Base-by-base conservation (phyloP, 37 sponge, comb jelly and placozoan species). In the Chondrosia reniformis region DNA sequence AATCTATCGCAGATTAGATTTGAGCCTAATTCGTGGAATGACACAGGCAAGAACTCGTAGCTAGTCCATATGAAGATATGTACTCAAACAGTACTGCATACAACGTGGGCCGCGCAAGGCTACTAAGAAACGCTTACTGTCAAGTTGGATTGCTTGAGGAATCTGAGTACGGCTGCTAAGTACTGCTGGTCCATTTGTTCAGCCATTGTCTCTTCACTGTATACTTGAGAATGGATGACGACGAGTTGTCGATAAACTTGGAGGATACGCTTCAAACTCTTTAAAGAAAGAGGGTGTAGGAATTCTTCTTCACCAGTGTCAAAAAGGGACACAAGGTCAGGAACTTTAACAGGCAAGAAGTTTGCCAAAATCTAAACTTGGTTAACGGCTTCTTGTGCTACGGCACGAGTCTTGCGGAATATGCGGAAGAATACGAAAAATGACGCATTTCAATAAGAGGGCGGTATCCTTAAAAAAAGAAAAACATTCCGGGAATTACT, bases 91-190 rank as follows among this genome's bases (percentile, higher is more conserved):
- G n/a, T n/a, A n/a, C n/a, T n/a, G n/a, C n/a, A n/a, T n/a, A n/a
- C n/a, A n/a, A n/a, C n/a, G n/a, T n/a, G n/a, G n/a, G n/a, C n/a
- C n/a, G n/a, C n/a, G n/a, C n/a, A n/a, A n/a, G n/a, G n/a, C n/a
- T n/a, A n/a, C n/a, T n/a, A n/a, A n/a, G n/a, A n/a, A n/a, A 66
- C 4, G 32, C 74, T 38, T 31, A 91, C 92, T 72, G 85, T 92
- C 28, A 92, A 66, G 56, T 88, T 85, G 62, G 88, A 74, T 32
- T 85, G 76, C 54, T 83, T 83, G 44, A 92, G 86, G 65, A 76
- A 88, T 72, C 63, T 79, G 38, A 92, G 41, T n/a, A 92, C 86
- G 22, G 85, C 79, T 62, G 88, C 85, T 40, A 87, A 69, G 0
- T 75, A 17, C 9, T 37, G 43, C 17, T 69, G 31, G 72, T 44